Evolutionary conservation across 2,888 invertebrate genomes (phyloP).

Genomic region (Herminia tarsipennalis): DNA sequence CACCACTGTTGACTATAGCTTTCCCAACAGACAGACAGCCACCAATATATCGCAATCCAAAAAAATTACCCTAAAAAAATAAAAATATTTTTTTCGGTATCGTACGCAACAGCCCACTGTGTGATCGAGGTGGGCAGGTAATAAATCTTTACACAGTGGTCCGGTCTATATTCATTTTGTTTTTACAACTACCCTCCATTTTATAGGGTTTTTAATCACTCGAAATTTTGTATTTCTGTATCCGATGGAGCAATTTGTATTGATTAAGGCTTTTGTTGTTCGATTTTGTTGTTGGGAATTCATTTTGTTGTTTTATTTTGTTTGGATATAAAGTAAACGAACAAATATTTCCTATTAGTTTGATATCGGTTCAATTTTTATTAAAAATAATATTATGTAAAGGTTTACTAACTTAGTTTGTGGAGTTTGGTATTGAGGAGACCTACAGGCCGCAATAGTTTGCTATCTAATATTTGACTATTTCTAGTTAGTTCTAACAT

Average conservation of each 20-base stretch:
- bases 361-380: too few relatives aligned
- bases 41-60: neutral
- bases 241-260: conserved; percentile 9
- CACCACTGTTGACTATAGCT: neutral
- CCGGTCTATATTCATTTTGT: conserved; percentile 11
- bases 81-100: neutral
- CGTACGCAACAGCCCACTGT: conserved; percentile 9
- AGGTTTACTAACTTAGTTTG: too few relatives aligned
- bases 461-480: too few relatives aligned
- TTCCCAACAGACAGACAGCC: neutral
- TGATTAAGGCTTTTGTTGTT: conserved; percentile 3
- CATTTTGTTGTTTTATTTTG: neutral
- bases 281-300: neutral
- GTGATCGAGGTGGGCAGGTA: conserved; percentile 14
- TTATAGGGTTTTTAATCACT: conserved; percentile 16
- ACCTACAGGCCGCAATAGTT: too few relatives aligned
- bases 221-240: conserved; percentile 7
- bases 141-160: conserved; percentile 14
- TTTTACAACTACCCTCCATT: conserved; percentile 11
- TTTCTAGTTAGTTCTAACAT: too few relatives aligned
- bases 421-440: too few relatives aligned
- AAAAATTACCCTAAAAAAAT: conserved; percentile 3
- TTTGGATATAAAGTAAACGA: too few relatives aligned
- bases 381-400: too few relatives aligned
- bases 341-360: too few relatives aligned